Evolutionary conservation across 1,140 invertebrate species (phyloP).

Genomic region (Neotoxoptera formosana): DNA sequence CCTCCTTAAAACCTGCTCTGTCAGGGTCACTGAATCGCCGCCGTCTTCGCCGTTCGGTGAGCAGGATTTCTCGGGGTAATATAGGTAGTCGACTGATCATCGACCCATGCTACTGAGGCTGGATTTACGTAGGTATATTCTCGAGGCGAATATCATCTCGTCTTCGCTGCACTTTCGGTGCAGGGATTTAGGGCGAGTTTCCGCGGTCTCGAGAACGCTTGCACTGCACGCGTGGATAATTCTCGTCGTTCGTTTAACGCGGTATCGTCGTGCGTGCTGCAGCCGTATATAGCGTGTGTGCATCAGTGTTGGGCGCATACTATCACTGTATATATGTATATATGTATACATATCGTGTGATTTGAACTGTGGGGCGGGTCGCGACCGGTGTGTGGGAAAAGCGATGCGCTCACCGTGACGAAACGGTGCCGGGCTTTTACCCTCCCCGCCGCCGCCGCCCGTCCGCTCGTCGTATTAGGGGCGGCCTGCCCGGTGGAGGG

Average conservation of each 20-base stretch:
- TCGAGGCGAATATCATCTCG: background rate
- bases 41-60: too few species aligned
- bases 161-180: background rate
- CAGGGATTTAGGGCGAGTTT: background rate
- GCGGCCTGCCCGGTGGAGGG: background rate
- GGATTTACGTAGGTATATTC: background rate
- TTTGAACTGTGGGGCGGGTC: background rate
- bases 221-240: background rate
- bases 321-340: background rate
- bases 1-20: too few species aligned
- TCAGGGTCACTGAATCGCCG: too few species aligned
- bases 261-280: background rate
- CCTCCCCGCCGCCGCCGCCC: background rate
- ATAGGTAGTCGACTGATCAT: background rate
- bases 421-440: constrained; percentile 8
- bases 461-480: background rate
- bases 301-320: background rate
- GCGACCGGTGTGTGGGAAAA: constrained; percentile 13
- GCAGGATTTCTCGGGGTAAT: too few species aligned
- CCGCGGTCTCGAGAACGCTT: background rate
- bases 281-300: too few species aligned
- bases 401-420: constrained; percentile 36
- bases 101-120: background rate
- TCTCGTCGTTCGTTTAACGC: background rate
- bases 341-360: background rate